A percentile compares a stretch with the other conserved stretches of the same genome.
Conservation (phyloP, 2,113 vertebrate genomes). For the Ranitomeya imitator region DNA sequence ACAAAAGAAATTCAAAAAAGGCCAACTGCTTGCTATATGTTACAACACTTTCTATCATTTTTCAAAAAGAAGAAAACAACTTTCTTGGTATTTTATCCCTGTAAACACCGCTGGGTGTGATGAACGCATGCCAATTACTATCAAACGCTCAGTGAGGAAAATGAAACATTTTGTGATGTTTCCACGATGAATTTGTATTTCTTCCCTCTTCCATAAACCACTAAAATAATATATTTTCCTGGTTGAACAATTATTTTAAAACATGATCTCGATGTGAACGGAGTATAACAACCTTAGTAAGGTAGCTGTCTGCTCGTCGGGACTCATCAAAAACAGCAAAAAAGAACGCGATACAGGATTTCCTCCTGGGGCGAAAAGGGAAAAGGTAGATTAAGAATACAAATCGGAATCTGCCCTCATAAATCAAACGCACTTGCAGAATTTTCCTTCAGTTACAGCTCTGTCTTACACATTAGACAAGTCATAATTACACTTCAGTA, state of each 20-base stretch:
- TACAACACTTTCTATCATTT: background rate
- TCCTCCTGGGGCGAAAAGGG: constrained; percentile 78
- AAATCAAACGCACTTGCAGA: constrained; percentile 89
- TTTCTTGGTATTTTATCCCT: background rate
- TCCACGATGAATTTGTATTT: background rate
- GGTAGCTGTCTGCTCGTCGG: constrained; percentile 47
- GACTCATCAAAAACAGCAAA: constrained; percentile 73
- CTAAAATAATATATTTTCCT: background rate
- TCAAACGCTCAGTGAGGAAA: background rate
- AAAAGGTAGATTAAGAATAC: constrained; percentile 83
- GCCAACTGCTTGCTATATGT: too few species aligned
- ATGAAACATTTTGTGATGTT: background rate
- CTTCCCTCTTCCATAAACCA: background rate
- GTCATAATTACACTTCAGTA: constrained; percentile 95
- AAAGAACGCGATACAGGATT: constrained; percentile 73
- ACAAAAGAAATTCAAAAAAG: too few species aligned
- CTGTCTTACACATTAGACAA: constrained; percentile 88
- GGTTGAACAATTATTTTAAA: background rate
- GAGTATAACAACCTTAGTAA: background rate
- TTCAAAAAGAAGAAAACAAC: background rate
- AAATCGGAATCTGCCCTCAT: constrained; percentile 82
- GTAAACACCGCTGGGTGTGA: background rate
- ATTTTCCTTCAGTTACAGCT: constrained; percentile 83
- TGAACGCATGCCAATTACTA: background rate
- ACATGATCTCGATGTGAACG: background rate